phyloP scores from a whole-genome alignment of 2,113 vertebrate genomes.

The Lepus europaeus region DNA sequence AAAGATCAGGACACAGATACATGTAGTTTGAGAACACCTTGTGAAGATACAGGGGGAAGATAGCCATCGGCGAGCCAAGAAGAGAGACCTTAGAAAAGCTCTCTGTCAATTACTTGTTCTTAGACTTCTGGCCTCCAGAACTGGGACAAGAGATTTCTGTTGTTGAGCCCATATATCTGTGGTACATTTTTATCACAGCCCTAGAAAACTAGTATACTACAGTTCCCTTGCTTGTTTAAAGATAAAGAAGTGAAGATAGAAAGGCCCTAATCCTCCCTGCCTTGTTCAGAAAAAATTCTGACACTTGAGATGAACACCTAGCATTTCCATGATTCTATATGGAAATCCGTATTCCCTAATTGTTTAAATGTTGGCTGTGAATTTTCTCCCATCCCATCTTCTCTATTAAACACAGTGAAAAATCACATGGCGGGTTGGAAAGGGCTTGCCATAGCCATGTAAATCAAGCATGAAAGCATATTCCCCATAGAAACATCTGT shows the following conservation, averaged over 20 bases:
- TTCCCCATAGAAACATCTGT: not conserved
- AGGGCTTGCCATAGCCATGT: not conserved
- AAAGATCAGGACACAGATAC: not conserved
- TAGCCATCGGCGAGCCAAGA: not conserved
- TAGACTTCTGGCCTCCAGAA: not conserved
- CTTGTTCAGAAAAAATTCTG: not conserved
- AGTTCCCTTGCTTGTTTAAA: not conserved
- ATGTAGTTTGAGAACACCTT: not conserved
- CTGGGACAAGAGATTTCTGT: not conserved
- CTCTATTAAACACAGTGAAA: slow-evolving; percentile 29
- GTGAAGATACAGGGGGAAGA: not conserved
- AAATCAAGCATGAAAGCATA: not conserved
- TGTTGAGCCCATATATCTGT: not conserved
- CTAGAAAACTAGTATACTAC: not conserved
- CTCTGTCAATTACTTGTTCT: not conserved
- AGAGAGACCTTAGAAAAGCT: not conserved
- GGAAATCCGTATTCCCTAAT: not conserved
- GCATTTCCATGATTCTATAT: not conserved
- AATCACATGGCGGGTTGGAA: not conserved
- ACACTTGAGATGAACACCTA: not conserved
- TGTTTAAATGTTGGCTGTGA: slow-evolving; percentile 32
- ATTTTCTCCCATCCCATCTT: not conserved
- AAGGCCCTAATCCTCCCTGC: not conserved
- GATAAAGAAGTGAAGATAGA: not conserved
- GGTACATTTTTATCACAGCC: not conserved